Evolutionary conservation across 2,113 vertebrate genomes (phyloP), one percentile per base, ranked within the genome.

Genomic region (Spea bombifrons): DNA sequence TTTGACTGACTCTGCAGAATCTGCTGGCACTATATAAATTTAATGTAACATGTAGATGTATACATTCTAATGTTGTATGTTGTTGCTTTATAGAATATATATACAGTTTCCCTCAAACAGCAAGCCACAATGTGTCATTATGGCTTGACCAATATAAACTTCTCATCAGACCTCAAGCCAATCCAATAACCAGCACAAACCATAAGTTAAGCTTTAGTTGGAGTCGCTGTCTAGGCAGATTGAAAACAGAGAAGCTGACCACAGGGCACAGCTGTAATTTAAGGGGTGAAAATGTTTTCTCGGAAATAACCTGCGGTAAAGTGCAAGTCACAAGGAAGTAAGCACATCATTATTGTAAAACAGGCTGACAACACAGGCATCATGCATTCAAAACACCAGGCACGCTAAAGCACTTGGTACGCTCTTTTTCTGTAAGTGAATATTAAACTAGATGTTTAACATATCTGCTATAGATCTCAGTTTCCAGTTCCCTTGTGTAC

Each of bases 71-170:
- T 30, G 30, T 30, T 30, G 30, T 30, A 30, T 30, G 30, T 30
- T 30, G 30, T 30, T 30, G 30, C 30, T 30, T 30, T 30, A 30
- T 30, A 30, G 30, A 30, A 30, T 30, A 30, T 30, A 30, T 30
- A 30, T 30, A 30, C 30, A 30, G 30, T 30, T 30, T 30, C 30
- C 30, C 48, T 68, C 16, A 59, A 59, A 65, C n/a, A 17, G 30
- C 7, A 74, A 74, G 69, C 66, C 75, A 8, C 75, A 59, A 53
- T 59, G 53, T 70, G 75, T 76, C 48, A 49, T 49, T 49, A 49
- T 17, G 75, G 75, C 30, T 61, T 76, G 8, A 66, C 66, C 44
- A 76, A 70, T 70, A 76, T 69, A 76, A 76, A 70, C 66, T 68
- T 30, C 44, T 47, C 17, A 44, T 6, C 53, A 69, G 70, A 76